Percentiles rank a stretch among this genome's conserved stretches.
phyloP scores from a whole-genome alignment of 2,797 vertebrate genomes.

The Sandelia bainsii region DNA sequence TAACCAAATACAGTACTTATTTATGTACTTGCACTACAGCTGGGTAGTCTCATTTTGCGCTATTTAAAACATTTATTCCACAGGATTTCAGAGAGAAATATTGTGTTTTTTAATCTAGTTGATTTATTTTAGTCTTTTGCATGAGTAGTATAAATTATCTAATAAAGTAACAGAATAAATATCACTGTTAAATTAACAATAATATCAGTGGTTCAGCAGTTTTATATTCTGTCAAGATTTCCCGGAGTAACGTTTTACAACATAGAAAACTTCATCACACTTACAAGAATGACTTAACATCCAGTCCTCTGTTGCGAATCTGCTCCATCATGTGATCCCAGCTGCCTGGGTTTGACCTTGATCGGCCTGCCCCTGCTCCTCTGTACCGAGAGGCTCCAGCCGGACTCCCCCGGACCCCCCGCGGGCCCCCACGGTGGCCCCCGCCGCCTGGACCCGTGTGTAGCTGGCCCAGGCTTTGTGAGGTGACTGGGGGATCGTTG shows the following conservation, averaged over 20 bases:
- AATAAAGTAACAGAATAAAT: too few relatives aligned
- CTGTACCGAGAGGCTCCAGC: constrained; percentile 90
- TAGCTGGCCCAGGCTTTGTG: constrained; percentile 97
- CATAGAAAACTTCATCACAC: constrained; percentile 82
- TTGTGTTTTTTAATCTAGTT: too few relatives aligned
- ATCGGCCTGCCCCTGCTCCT: constrained; percentile 88
- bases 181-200: neutral
- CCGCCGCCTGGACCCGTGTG: constrained; percentile 90
- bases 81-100: too few relatives aligned
- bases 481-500: constrained; percentile 95
- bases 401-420: constrained; percentile 91
- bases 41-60: neutral
- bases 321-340: constrained; percentile 99
- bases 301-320: constrained; percentile 97
- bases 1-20: neutral
- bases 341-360: constrained; percentile 96
- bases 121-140: too few relatives aligned
- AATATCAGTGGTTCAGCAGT: neutral
- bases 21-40: too few relatives aligned
- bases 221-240: neutral
- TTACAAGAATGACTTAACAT: constrained; percentile 99
- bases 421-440: constrained; percentile 88
- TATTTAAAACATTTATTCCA: too few relatives aligned
- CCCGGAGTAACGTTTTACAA: constrained; percentile 1
- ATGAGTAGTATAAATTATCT: too few relatives aligned